Evolutionary conservation across 2,797 vertebrate species (phyloP), one percentile per base, ranked within the genome.

Genomic region (Prionace glauca): DNA sequence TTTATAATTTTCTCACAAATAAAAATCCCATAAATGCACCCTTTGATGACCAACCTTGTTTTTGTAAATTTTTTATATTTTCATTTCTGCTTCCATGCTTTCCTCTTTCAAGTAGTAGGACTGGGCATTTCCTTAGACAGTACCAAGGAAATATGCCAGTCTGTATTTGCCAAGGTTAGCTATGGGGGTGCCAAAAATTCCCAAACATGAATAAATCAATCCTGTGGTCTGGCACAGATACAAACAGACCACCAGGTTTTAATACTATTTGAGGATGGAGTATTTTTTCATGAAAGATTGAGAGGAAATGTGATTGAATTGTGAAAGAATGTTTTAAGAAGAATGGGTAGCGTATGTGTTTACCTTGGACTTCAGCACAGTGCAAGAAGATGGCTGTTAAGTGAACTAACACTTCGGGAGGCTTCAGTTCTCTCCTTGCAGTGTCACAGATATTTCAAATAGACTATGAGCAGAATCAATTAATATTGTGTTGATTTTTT

Each of bases 321-420:
- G 65, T 92, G 36, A 41, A 92, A 92, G 90, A 92, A 92, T 92
- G 62, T 36, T 14, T 92, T 92, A 36, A 24, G 65, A 67, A 67
- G 90, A 69, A 92, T 92, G 90, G 65, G n/a, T 92, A 92, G 36
- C 18, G 90, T 92, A 92, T 92, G 90, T 69, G 90, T 92, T 92
- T 92, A 92, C n/a, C 36, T 92, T 92, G 90, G 90, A 69, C 90
- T 20, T 22, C n/a, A 92, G n/a, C 65, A 14, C n/a, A 41, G n/a
- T 69, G 90, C 65, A 2, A 92, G 62, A 92, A 92, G 90, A 92
- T 69, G 62, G 22, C n/a, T 92, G 65, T 92, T 69, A 92, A 69
- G 22, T 92, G 90, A 92, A 69, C 90, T 41, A 65, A 92, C 90
- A 92, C 90, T 41, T 32, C 9, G 62, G 62, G 62, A 24, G 90